Evolutionary conservation across 1,140 invertebrate species (phyloP).

Genomic region (Bombus vancouverensis): DNA sequence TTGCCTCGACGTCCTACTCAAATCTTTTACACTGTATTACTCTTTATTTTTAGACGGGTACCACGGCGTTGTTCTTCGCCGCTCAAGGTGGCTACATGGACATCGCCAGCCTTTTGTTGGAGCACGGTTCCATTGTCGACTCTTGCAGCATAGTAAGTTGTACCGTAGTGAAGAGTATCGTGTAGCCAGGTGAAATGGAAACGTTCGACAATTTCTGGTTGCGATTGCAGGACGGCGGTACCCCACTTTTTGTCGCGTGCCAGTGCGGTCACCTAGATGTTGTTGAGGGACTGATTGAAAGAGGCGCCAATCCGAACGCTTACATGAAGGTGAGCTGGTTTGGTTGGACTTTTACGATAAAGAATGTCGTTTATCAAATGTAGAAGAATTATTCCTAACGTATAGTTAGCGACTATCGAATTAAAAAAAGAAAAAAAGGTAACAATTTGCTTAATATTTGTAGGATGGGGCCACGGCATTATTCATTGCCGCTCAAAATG

Average conservation of each 20-base stretch:
- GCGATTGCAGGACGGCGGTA: constrained; percentile 92
- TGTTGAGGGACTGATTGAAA: constrained; percentile 90
- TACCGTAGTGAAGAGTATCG: not conserved
- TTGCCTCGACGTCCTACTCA: not conserved
- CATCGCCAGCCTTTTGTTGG: constrained; percentile 89
- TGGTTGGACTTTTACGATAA: not conserved
- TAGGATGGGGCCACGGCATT: constrained; percentile 94
- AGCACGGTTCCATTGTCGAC: constrained; percentile 90
- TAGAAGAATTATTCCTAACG: not conserved
- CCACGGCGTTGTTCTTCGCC: constrained; percentile 95
- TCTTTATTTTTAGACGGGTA: constrained; percentile 89
- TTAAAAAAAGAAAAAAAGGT: not conserved
- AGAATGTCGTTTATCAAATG: not conserved
- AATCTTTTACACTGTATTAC: not conserved
- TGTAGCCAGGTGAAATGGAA: constrained; percentile 12
- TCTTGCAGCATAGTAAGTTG: constrained; percentile 90
- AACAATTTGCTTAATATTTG: constrained; percentile 24
- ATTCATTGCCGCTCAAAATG: constrained; percentile 95
- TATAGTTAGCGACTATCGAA: not conserved
- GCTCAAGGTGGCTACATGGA: constrained; percentile 94
- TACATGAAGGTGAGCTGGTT: constrained; percentile 90
- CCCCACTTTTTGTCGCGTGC: constrained; percentile 94
- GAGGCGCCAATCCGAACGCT: constrained; percentile 91
- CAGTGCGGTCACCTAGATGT: constrained; percentile 95
- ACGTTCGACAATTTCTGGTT: constrained; percentile 32